phyloP scores from a whole-genome alignment of 2,888 invertebrate species.

The Tetropium fuscum region DNA sequence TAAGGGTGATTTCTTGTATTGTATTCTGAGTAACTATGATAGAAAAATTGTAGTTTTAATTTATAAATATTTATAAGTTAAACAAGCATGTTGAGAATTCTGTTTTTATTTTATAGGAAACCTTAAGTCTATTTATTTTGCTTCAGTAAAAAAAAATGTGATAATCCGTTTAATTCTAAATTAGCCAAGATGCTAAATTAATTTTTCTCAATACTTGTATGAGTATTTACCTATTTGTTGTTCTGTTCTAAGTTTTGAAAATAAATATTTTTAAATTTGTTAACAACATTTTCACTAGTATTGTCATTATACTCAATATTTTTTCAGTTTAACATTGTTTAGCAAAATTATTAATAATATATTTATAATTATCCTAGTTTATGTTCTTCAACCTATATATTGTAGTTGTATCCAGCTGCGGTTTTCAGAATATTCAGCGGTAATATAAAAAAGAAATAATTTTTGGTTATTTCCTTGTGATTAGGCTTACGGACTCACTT shows the following conservation, averaged over 20 bases:
- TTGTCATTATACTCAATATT: too few species aligned
- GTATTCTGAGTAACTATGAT: conserved; percentile 18
- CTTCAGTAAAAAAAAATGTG: conserved; percentile 8
- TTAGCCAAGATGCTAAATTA: conserved; percentile 4
- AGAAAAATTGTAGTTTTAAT: conserved; percentile 28
- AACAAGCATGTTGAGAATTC: conserved; percentile 12
- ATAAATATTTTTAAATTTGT: conserved; percentile 14
- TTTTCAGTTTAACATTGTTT: too few species aligned
- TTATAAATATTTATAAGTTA: conserved; percentile 27
- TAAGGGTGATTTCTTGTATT: conserved; percentile 19
- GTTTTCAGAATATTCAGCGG: too few species aligned
- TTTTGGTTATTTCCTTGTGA: too few species aligned
- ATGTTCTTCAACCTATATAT: too few species aligned
- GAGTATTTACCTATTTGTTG: conserved; percentile 7
- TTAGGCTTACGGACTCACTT: too few species aligned
- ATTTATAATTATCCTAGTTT: too few species aligned
- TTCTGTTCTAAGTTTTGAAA: conserved; percentile 15
- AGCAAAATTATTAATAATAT: too few species aligned
- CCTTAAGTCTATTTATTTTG: conserved; percentile 15
- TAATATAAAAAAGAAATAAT: too few species aligned
- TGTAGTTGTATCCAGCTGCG: too few species aligned
- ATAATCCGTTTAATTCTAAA: conserved; percentile 12
- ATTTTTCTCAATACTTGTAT: background rate
- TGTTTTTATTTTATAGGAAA: conserved; percentile 20
- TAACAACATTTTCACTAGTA: conserved; percentile 7